Evolutionary conservation across 2,888 invertebrate species (phyloP).

Genomic region (Mythimna impura): DNA sequence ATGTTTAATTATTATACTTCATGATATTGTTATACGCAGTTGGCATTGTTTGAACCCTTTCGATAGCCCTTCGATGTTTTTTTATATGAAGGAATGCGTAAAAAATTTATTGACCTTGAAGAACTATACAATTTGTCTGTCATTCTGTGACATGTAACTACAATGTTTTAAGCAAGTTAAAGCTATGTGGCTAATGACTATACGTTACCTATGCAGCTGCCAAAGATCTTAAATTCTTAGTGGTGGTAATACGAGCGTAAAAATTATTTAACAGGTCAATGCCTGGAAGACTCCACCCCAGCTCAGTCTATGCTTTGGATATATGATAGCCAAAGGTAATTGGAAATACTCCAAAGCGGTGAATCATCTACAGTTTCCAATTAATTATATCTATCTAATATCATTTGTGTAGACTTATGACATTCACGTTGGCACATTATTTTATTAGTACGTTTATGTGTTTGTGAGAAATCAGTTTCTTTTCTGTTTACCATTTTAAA

Average conservation of each 20-base stretch:
- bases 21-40: constrained; percentile 57
- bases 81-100: constrained; percentile 11
- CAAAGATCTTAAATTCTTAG: not conserved
- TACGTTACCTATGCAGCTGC: not conserved
- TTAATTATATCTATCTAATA: not conserved
- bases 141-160: not conserved
- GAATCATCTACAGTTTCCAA: constrained; percentile 12
- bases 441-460: constrained; percentile 7
- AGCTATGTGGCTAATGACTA: not conserved
- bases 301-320: not conserved
- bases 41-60: constrained; percentile 56
- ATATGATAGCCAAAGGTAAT: not conserved
- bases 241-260: not conserved
- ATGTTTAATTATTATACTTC: constrained; percentile 22
- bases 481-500: constrained; percentile 21
- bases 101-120: constrained; percentile 5
- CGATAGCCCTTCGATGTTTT: constrained; percentile 19
- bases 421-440: constrained; percentile 23
- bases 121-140: not conserved
- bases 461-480: constrained; percentile 22
- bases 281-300: not conserved
- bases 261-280: not conserved
- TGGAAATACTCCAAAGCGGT: constrained; percentile 10
- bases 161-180: not conserved
- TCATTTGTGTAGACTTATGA: not conserved